Evolutionary conservation across 2,888 invertebrate species (phyloP).

Genomic region (Halocaridina rubra): DNA sequence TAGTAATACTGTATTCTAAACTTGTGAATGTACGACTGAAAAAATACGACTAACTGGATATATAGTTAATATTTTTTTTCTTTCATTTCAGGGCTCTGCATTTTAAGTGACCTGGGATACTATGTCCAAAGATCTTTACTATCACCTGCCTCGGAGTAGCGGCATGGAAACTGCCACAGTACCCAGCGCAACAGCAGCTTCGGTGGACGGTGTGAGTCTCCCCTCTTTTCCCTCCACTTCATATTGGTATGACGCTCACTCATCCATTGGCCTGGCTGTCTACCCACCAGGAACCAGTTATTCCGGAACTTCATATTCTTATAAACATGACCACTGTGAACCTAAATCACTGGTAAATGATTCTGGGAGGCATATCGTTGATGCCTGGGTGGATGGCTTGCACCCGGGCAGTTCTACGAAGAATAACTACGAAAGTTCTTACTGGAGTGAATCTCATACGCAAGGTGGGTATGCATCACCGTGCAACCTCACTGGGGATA

Average conservation of each 20-base stretch:
- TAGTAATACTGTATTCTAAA: too few relatives aligned
- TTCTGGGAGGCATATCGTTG: conserved; percentile 15
- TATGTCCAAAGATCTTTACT: conserved; percentile 34
- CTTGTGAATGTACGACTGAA: too few relatives aligned
- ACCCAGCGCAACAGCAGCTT: background rate
- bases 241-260: conserved; percentile 48
- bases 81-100: conserved; percentile 22
- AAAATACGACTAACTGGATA: too few relatives aligned
- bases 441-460: conserved; percentile 14
- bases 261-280: conserved; percentile 33
- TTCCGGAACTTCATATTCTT: background rate
- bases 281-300: background rate
- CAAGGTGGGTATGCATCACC: conserved; percentile 23
- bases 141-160: background rate
- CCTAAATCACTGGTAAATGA: background rate
- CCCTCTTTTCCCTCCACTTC: conserved; percentile 39
- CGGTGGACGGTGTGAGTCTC: conserved; percentile 34
- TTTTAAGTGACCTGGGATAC: too few relatives aligned
- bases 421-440: conserved; percentile 20
- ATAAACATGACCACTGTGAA: conserved; percentile 1
- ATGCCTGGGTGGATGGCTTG: conserved; percentile 35
- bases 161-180: too few relatives aligned
- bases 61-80: background rate
- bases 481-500: background rate
- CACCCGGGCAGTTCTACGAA: conserved; percentile 16